Percentiles rank a stretch among this genome's conserved stretches.
These are phyloP conservation scores for Taphrorychus bicolor DNA, from an alignment of 2,888 invertebrate species.

Conservation along the genomic window DNA sequence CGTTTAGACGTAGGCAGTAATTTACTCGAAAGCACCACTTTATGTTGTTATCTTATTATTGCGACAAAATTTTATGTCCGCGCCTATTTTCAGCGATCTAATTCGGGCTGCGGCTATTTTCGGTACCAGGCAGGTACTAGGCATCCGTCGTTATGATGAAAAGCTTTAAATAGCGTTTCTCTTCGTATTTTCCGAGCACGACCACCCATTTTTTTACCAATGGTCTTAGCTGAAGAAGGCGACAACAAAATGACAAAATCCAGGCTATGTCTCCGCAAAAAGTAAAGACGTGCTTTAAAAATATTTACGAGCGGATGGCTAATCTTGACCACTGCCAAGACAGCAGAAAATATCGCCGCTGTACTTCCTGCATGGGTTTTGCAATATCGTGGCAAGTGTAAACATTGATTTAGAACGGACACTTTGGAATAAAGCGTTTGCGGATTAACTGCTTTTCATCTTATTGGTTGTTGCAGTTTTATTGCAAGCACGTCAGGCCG, in stretches of 20 bases:
- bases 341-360: conserved; percentile 35
- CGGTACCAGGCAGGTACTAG: conserved; percentile 22
- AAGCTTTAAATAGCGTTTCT: background rate
- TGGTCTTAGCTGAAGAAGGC: no score
- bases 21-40: background rate
- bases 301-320: conserved; percentile 39
- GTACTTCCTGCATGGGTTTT: conserved; percentile 34
- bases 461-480: conserved; percentile 10
- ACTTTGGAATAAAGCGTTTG: conserved; percentile 28
- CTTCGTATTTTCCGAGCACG: no score
- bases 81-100: conserved; percentile 28
- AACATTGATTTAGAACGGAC: conserved; percentile 38
- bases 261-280: conserved; percentile 23
- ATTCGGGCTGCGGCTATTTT: conserved; percentile 36
- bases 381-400: conserved; percentile 38
- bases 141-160: conserved; percentile 1
- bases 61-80: conserved; percentile 36
- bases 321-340: conserved; percentile 40
- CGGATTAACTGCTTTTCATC: conserved; percentile 3
- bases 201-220: background rate
- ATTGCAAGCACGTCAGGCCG: no score
- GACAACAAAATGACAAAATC: conserved; percentile 3
- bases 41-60: conserved; percentile 31
- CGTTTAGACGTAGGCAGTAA: background rate
- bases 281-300: conserved; percentile 35